phyloP scores from a whole-genome alignment of 2,113 vertebrate genomes.

The Hippoglossus stenolepis region DNA sequence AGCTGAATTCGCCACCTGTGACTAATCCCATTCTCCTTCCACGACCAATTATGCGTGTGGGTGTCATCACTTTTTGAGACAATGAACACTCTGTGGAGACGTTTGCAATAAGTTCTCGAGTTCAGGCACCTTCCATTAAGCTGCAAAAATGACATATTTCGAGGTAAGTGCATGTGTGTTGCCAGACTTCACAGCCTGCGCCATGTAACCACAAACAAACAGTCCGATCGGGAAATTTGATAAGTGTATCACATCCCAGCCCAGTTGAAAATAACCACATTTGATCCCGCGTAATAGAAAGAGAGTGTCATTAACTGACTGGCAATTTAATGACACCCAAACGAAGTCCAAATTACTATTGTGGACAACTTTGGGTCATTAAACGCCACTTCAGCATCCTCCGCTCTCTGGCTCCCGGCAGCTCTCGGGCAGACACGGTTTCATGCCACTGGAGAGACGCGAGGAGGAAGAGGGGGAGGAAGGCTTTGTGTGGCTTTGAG shows the following conservation, averaged over 20 bases:
- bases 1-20: slow-evolving; percentile 30
- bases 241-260: slow-evolving; percentile 38
- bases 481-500: slow-evolving; percentile 75
- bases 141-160: slow-evolving; percentile 3
- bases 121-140: neutral
- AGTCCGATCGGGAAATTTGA: slow-evolving; percentile 41
- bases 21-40: slow-evolving; percentile 21
- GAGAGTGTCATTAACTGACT: slow-evolving; percentile 47
- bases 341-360: slow-evolving; percentile 61
- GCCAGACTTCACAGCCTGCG: slow-evolving; percentile 14
- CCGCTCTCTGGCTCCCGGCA: slow-evolving; percentile 30
- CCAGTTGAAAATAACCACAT: slow-evolving; percentile 55
- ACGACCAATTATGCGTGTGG: slow-evolving; percentile 1
- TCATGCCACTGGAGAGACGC: slow-evolving; percentile 59
- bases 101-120: neutral
- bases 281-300: slow-evolving; percentile 45
- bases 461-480: slow-evolving; percentile 52
- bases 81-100: slow-evolving; percentile 2
- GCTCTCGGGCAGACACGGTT: slow-evolving; percentile 49
- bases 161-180: neutral
- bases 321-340: slow-evolving; percentile 47
- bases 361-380: slow-evolving; percentile 59
- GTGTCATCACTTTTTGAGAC: slow-evolving; percentile 5
- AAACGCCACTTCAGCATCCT: slow-evolving; percentile 57
- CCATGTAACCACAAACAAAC: slow-evolving; percentile 47